Percentiles rank a stretch among this genome's conserved stretches.
phyloP scores from a whole-genome alignment of 2,797 vertebrate genomes.

The Neosilurus mollespiculum region DNA sequence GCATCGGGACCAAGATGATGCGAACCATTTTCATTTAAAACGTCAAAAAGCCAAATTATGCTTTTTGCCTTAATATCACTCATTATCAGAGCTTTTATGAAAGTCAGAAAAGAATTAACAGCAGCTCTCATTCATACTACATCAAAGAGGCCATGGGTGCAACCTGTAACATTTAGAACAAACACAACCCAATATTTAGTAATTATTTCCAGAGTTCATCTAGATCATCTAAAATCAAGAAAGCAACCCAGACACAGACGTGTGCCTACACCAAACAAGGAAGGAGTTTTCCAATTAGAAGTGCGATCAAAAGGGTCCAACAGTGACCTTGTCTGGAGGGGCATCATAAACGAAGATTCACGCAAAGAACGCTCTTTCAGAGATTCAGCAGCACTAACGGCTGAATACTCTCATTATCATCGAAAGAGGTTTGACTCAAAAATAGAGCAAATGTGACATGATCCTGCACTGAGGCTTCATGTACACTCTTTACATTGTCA shows the following conservation, averaged over 20 bases:
- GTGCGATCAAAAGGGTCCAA: constrained; percentile 33
- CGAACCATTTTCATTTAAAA: constrained; percentile 15
- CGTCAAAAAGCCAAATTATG: constrained; percentile 27
- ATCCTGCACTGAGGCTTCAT: background rate
- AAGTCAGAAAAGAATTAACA: background rate
- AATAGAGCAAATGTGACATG: background rate
- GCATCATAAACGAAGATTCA: constrained; percentile 38
- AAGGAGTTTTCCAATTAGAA: constrained; percentile 43
- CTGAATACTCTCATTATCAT: constrained; percentile 62
- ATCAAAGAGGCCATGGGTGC: constrained; percentile 22
- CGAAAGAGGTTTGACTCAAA: background rate
- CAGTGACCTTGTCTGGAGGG: constrained; percentile 44
- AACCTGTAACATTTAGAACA: constrained; percentile 7
- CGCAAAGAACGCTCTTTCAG: constrained; percentile 38
- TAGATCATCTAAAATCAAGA: constrained; percentile 26
- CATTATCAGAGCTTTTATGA: constrained; percentile 33
- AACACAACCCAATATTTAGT: constrained; percentile 19
- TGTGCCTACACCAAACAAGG: background rate
- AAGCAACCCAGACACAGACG: constrained; percentile 16
- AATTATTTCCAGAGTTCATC: constrained; percentile 1
- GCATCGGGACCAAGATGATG: background rate
- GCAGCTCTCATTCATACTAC: constrained; percentile 1
- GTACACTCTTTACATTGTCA: background rate
- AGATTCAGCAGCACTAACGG: constrained; percentile 56
- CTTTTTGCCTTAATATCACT: constrained; percentile 27